phyloP scores from a whole-genome alignment of 2,797 vertebrate species.

The Cichlasoma orientale region DNA sequence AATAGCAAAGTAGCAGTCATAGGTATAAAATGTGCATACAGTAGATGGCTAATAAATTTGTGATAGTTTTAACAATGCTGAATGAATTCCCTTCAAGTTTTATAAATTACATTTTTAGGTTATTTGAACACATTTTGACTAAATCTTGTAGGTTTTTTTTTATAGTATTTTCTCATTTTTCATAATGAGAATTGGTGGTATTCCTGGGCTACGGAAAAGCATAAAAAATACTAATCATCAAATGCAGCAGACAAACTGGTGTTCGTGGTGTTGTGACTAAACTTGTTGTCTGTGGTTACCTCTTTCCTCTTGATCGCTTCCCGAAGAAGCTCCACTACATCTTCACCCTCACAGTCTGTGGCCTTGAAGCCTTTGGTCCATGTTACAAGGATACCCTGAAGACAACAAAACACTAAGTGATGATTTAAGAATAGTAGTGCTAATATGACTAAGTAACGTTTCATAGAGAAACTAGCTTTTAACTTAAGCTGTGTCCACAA shows the following conservation, averaged over 20 bases:
- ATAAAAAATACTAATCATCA: background rate
- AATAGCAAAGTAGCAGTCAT: background rate
- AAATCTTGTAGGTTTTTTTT: background rate
- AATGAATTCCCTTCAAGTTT: background rate
- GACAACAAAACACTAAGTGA: background rate
- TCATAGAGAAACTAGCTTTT: rapidly evolving
- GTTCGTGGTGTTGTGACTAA: background rate
- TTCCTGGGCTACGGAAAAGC: background rate
- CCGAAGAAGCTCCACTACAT: slow-evolving; percentile 91
- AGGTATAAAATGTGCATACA: background rate
- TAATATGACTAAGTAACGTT: background rate
- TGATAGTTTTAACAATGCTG: background rate
- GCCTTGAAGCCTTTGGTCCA: slow-evolving; percentile 99
- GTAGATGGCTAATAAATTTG: background rate
- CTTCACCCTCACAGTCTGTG: slow-evolving; percentile 95
- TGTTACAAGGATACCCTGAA: slow-evolving; percentile 92
- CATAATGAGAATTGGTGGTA: background rate
- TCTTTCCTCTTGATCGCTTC: slow-evolving; percentile 97
- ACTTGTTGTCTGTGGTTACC: slow-evolving; percentile 72
- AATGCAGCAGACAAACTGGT: background rate
- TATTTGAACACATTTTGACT: background rate
- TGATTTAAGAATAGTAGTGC: background rate
- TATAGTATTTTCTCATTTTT: background rate
- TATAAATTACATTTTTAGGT: background rate
- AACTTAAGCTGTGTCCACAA: background rate